Evolutionary conservation across 1,140 invertebrate species (phyloP).

Genomic region (Leptopilina boulardi): DNA sequence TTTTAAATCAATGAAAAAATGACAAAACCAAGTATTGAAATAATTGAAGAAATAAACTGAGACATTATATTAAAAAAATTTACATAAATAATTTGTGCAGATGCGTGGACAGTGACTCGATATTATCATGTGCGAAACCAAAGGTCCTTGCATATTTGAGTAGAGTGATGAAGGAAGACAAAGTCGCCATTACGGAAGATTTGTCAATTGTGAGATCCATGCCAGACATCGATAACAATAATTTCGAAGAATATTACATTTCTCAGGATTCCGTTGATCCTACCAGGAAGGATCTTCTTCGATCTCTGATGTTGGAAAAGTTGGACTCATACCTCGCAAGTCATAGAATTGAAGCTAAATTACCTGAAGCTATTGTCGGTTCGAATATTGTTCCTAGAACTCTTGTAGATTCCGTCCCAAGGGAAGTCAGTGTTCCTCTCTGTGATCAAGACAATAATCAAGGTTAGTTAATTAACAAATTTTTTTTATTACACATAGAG

Average conservation of each 20-base stretch:
- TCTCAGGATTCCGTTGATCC: constrained; percentile 60
- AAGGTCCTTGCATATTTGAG: constrained; percentile 85
- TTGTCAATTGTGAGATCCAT: constrained; percentile 81
- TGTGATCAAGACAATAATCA: constrained; percentile 78
- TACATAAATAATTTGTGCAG: constrained; percentile 54
- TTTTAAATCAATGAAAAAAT: too few species aligned
- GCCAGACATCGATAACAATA: constrained; percentile 77
- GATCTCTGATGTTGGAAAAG: constrained; percentile 73
- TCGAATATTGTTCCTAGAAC: constrained; percentile 80
- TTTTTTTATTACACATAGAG: not conserved
- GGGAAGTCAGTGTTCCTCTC: constrained; percentile 82
- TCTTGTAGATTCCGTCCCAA: constrained; percentile 81
- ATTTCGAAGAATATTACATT: constrained; percentile 60
- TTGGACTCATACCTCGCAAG: constrained; percentile 72
- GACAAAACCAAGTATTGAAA: too few species aligned
- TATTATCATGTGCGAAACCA: constrained; percentile 83
- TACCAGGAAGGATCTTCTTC: constrained; percentile 62
- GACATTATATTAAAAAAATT: too few species aligned
- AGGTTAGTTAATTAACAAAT: constrained; percentile 73
- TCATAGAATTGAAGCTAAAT: constrained; percentile 72
- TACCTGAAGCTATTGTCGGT: constrained; percentile 71
- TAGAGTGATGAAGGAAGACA: constrained; percentile 80
- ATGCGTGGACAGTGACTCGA: constrained; percentile 68
- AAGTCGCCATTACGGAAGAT: constrained; percentile 84
- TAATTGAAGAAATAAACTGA: too few species aligned